Evolutionary conservation across 2,888 invertebrate genomes (phyloP), one percentile per base, ranked within the genome.

Genomic region (Crematogaster levior): DNA sequence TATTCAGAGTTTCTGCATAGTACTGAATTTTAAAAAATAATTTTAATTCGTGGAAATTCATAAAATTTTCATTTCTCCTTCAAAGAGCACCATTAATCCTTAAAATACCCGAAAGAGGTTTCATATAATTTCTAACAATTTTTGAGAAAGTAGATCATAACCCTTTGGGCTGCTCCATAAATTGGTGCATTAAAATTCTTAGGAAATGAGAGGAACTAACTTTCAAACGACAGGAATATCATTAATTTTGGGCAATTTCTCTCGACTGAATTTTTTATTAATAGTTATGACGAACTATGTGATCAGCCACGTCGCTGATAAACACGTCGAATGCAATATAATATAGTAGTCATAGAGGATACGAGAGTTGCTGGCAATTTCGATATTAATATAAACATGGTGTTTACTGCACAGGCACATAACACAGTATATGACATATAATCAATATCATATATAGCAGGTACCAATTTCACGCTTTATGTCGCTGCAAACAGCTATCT

Each of bases 331-430:
- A 30, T 18, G 21, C 30, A 43, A 56, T 56, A 68, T 68, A 43
- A 77, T 21, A 12, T 56, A 27, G 66, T 65, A 40, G 15, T 51
- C 30, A 21, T n/a, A 56, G 24, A 34, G 30, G 24, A 79, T 46
- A 37, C 43, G 7, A 68, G 18, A 68, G 68, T 56, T 68, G 53
- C 43, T 9, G 24, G 43, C 37, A 79, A 70, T 70, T 79, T 70
- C 70, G 24, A 58, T 70, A 79, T 68, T 79, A 79, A 79, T 79
- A 70, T 61, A 43, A 30, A 51, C 40, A 43, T n/a, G 37, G 34
- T 74, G 37, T 37, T 48, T 34, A 48, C 7, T 58, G 2, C 51
- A 65, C 12, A 51, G 12, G 40, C n/a, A 63, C 4, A 61, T 48
- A 51, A 24, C 30, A n/a, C 12, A 37, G 56, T 58, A 24, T 21